Evolutionary conservation across 2,113 vertebrate species (phyloP).

Genomic region (Meleagris gallopavo): DNA sequence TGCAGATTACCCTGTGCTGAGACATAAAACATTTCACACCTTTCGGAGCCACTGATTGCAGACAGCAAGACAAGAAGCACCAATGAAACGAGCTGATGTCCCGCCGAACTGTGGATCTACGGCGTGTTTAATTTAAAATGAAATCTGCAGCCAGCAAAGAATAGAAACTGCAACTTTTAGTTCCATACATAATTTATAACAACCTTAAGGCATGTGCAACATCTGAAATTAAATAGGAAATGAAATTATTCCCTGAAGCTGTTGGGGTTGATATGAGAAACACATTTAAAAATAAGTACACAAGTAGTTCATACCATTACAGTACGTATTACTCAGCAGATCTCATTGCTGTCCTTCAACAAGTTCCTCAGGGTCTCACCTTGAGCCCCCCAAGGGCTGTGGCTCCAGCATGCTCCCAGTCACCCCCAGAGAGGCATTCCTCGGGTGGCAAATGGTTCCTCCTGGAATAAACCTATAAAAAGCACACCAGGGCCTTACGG

Average conservation of each 20-base stretch:
- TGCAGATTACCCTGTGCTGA: background rate
- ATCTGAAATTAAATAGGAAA: constrained; percentile 66
- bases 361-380: background rate
- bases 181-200: constrained; percentile 45
- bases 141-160: background rate
- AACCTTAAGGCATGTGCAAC: background rate
- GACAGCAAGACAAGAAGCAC: background rate
- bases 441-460: background rate
- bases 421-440: background rate
- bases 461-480: background rate
- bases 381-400: background rate
- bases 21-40: constrained; percentile 17
- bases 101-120: background rate
- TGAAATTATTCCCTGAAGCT: constrained; percentile 44
- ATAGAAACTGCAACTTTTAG: background rate
- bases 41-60: background rate
- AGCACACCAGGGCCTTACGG: background rate
- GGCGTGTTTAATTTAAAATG: background rate
- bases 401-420: background rate
- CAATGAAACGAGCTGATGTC: background rate
- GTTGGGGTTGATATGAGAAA: background rate
- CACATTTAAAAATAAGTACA: constrained; percentile 1
- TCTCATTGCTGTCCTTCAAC: background rate
- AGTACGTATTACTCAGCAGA: constrained; percentile 15
- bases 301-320: background rate